phyloP scores from a whole-genome alignment of 2,888 invertebrate species.

The Coronaproctus castanopsis region DNA sequence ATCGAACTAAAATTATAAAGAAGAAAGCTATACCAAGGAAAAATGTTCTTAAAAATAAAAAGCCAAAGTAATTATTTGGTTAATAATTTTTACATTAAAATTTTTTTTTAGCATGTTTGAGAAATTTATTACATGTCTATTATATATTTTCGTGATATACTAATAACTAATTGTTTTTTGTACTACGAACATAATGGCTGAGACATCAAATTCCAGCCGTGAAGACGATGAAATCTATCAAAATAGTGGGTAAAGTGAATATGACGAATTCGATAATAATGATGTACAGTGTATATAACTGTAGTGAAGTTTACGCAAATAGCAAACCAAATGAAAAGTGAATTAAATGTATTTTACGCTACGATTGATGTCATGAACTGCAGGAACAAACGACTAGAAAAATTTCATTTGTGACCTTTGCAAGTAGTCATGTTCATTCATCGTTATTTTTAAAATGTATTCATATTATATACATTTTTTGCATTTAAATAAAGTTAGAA shows the following conservation, averaged over 20 bases:
- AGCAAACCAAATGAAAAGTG: background rate
- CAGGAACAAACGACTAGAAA: no score
- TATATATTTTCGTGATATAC: background rate
- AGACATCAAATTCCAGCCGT: no score
- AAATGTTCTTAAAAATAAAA: background rate
- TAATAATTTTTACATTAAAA: background rate
- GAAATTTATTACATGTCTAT: background rate
- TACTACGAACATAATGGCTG: background rate
- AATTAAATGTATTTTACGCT: no score
- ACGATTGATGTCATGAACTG: no score
- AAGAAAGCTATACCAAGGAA: background rate
- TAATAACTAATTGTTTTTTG: background rate
- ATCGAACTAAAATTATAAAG: background rate
- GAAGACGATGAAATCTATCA: no score
- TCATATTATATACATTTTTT: no score
- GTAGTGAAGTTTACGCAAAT: background rate
- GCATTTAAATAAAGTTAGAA: no score
- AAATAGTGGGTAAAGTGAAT: background rate
- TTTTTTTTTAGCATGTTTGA: background rate
- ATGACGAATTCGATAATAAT: background rate
- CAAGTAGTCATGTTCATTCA: no score
- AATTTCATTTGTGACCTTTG: no score
- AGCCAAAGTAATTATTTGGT: background rate
- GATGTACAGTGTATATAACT: background rate
- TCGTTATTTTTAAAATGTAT: no score